Base-by-base conservation (phyloP, 2,113 vertebrate species). In the Delphinus delphis region DNA sequence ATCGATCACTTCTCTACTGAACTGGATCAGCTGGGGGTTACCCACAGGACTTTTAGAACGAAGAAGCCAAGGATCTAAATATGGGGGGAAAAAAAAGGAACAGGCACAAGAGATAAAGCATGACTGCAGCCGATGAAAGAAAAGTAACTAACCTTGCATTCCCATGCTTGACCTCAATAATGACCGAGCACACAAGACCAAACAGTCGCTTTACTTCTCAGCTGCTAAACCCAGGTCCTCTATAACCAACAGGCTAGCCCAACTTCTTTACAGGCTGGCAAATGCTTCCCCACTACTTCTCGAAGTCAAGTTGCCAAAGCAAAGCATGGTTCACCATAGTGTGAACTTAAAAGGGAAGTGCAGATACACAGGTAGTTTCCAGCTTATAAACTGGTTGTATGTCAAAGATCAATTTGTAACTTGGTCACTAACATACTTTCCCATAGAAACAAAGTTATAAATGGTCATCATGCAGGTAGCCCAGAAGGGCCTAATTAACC, bases 21-120 rank as follows among this genome's bases (percentile, higher is more conserved):
- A 99, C 97, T 99, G 99, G 97, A 99, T 99, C 96, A 99, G 99
- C 96, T 99, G 99, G 15, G 99, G 99, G 90, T 99, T 99, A 6
- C 99, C 99, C 41, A 99, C 99, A 6, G 99, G 99, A 98, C 99
- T 99, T 97, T 99, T 99, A 36, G 99, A 99, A 90, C 99, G 99
- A 4, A 99, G 99, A 88, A 99, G 98, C 99, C 99, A 99, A 15
- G 99, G 99, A 95, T 99, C 99, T 99, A 96, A 6, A 87, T 8
- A 33, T 1, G 17, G 5, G 26, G 87, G 63, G 74, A 63, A 80
- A n/a, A 74, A 95, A 83, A 85, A 33, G 83, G 38, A 76, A 74
- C 33, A 38, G 6, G 53, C 2, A 2, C 36, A 47, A 92, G 63
- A 60, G 12, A 79, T 1, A 5, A 74, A 81, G 44, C 13, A 60